Percentiles rank a stretch among this genome's conserved stretches.
phyloP scores from a whole-genome alignment of 2,797 vertebrate genomes.

The Carcharodon carcharias region DNA sequence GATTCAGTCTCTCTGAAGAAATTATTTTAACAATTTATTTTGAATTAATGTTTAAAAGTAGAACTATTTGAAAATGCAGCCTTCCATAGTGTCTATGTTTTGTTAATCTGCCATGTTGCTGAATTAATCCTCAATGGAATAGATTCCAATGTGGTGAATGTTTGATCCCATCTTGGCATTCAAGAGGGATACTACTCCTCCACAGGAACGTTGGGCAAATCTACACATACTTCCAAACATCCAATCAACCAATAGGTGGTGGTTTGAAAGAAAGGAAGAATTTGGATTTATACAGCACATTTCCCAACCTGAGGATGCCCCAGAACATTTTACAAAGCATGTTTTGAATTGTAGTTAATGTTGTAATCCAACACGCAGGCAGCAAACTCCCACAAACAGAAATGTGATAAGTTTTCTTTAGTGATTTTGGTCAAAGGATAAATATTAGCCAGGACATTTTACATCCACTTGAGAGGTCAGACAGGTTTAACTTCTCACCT shows the following conservation, averaged over 20 bases:
- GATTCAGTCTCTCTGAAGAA: neutral
- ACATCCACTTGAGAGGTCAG: neutral
- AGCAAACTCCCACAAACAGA: neutral
- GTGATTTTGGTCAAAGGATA: neutral
- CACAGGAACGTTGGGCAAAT: neutral
- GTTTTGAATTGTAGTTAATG: neutral
- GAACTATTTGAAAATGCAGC: neutral
- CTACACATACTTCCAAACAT: neutral
- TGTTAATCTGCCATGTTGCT: neutral
- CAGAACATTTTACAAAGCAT: neutral
- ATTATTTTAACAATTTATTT: constrained; percentile 19
- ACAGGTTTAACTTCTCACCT: neutral
- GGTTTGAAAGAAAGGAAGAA: neutral
- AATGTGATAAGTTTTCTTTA: neutral
- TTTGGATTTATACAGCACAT: neutral
- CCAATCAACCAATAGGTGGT: neutral
- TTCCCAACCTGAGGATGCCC: too few relatives aligned
- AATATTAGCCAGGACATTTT: neutral
- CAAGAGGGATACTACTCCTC: neutral
- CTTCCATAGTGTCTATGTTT: neutral
- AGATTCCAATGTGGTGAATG: constrained; percentile 1
- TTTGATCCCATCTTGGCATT: neutral
- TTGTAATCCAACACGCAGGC: neutral
- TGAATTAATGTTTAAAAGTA: neutral
- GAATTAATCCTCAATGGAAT: neutral